phyloP scores from a whole-genome alignment of 2,888 invertebrate genomes.

The Melanchra persicariae region DNA sequence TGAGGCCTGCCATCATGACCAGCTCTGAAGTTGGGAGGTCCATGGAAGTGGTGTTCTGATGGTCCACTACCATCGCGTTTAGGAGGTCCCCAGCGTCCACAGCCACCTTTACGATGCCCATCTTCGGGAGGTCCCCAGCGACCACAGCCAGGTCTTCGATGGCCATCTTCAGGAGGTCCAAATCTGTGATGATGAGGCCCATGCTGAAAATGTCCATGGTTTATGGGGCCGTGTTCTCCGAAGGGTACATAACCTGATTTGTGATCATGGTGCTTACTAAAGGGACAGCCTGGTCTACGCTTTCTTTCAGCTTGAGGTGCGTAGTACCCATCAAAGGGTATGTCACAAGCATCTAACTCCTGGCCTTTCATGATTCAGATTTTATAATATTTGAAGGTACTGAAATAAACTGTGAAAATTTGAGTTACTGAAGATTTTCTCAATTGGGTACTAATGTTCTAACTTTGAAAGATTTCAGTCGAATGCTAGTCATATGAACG shows the following conservation, averaged over 20 bases:
- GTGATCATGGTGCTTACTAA: neutral
- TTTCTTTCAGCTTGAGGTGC: neutral
- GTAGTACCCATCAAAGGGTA: constrained; percentile 13
- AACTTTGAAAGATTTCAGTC: neutral
- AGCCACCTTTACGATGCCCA: constrained; percentile 1
- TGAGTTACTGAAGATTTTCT: neutral
- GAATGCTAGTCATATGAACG: neutral
- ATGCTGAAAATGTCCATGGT: constrained; percentile 1
- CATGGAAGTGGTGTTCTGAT: constrained; percentile 2
- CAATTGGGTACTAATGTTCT: neutral
- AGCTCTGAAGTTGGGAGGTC: constrained; percentile 5
- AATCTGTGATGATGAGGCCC: constrained; percentile 13
- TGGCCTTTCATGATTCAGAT: constrained; percentile 4
- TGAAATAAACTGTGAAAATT: neutral
- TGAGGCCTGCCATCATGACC: constrained; percentile 18
- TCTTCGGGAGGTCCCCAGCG: constrained; percentile 17
- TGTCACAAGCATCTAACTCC: constrained; percentile 8
- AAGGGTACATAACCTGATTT: constrained; percentile 26
- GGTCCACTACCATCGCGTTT: constrained; percentile 2
- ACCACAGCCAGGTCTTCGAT: constrained; percentile 4
- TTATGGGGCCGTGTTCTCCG: constrained; percentile 14
- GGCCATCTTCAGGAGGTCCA: constrained; percentile 11
- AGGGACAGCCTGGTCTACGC: neutral
- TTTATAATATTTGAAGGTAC: neutral
- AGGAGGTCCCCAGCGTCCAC: constrained; percentile 14